phyloP scores from a whole-genome alignment of 2,888 invertebrate genomes.

The Ptychoptera contaminata region DNA sequence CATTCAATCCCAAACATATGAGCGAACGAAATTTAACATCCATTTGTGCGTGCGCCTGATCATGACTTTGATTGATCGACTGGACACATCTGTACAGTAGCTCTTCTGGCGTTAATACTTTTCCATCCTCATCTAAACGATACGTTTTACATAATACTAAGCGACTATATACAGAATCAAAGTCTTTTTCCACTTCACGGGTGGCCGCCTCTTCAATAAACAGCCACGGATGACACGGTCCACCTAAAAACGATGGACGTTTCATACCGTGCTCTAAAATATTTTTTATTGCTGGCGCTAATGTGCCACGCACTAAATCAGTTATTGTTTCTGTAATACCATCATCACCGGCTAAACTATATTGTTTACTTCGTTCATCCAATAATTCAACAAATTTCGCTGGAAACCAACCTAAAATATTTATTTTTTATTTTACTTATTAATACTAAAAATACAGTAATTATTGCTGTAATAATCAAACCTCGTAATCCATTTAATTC shows the following conservation, averaged over 20 bases:
- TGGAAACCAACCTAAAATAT: constrained; percentile 66
- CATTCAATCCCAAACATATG: constrained; percentile 90
- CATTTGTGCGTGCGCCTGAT: constrained; percentile 94
- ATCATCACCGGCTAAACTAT: constrained; percentile 91
- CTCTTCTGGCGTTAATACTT: constrained; percentile 97
- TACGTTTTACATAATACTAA: constrained; percentile 96
- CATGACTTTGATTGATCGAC: constrained; percentile 88
- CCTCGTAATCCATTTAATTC: constrained; percentile 84
- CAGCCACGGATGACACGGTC: constrained; percentile 95
- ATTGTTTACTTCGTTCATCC: constrained; percentile 86
- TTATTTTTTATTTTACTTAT: constrained; percentile 16
- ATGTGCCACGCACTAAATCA: constrained; percentile 84
- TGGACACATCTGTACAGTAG: constrained; percentile 88
- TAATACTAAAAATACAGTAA: too few relatives aligned
- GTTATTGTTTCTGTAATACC: constrained; percentile 93
- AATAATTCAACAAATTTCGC: constrained; percentile 91
- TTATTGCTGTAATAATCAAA: constrained; percentile 22
- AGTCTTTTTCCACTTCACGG: constrained; percentile 93
- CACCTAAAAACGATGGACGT: constrained; percentile 74
- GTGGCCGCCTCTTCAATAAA: constrained; percentile 97
- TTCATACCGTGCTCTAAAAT: constrained; percentile 92
- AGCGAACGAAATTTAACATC: constrained; percentile 94
- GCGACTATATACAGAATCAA: constrained; percentile 93
- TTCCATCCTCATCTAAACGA: constrained; percentile 95
- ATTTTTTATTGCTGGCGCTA: constrained; percentile 86